These are phyloP conservation scores for Syngnathus floridae DNA, from an alignment of 2,113 vertebrate genomes.

Conservation along the genomic window DNA sequence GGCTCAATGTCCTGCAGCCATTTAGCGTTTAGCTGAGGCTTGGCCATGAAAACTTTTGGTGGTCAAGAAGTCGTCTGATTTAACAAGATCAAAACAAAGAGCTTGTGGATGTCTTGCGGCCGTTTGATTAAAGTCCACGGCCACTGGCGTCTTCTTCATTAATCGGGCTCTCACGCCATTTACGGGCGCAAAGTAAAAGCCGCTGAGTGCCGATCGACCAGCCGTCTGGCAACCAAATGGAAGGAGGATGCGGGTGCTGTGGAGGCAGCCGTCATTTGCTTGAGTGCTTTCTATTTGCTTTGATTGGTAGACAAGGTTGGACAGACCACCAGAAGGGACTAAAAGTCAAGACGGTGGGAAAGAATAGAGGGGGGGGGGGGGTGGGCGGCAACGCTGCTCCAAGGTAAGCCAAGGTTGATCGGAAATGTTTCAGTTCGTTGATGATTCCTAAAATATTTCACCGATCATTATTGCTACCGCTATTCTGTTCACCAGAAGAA, in stretches of 20 bases:
- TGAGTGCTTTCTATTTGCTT: slow-evolving; percentile 54
- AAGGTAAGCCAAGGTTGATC: background rate
- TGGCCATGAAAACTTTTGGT: background rate
- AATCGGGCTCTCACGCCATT: slow-evolving; percentile 17
- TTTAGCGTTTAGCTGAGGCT: background rate
- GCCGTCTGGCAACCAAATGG: slow-evolving; percentile 35
- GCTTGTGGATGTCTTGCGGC: slow-evolving; percentile 5
- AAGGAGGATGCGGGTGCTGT: slow-evolving; percentile 8
- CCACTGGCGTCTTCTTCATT: slow-evolving; percentile 1
- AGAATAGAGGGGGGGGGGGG: background rate
- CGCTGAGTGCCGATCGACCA: slow-evolving; percentile 20
- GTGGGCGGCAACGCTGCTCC: background rate
- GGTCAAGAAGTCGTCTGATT: background rate
- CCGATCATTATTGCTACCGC: too few relatives aligned
- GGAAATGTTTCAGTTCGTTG: too few relatives aligned
- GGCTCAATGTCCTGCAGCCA: slow-evolving; percentile 13
- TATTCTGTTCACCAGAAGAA: background rate
- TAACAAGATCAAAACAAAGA: slow-evolving; percentile 3
- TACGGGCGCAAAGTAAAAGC: slow-evolving; percentile 28
- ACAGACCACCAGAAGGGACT: background rate
- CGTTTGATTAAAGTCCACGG: background rate
- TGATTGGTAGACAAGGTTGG: slow-evolving; percentile 11
- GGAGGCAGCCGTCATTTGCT: slow-evolving; percentile 41
- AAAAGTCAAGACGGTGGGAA: background rate
- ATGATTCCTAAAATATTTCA: too few relatives aligned